Conservation (phyloP, 2,797 vertebrate genomes). For the Anabas testudineus region DNA sequence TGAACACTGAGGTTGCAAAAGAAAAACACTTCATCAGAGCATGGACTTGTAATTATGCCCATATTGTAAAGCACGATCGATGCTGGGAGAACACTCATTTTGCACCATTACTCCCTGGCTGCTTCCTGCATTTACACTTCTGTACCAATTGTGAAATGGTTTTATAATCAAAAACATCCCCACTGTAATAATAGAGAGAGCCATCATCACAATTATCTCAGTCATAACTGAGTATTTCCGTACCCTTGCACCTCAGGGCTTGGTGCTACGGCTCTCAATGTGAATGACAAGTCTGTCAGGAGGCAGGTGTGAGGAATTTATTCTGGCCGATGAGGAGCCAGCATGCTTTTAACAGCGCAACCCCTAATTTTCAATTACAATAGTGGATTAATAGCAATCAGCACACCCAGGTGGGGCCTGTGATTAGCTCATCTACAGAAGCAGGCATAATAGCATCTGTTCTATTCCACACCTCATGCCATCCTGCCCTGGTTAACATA, state of each 20-base stretch:
- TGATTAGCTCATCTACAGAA: constrained; percentile 76
- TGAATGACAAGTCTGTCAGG: constrained; percentile 58
- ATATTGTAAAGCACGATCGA: neutral
- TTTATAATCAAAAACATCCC: constrained; percentile 2
- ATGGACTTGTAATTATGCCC: too few relatives aligned
- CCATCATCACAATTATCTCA: constrained; percentile 13
- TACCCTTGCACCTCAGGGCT: constrained; percentile 23
- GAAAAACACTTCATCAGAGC: too few relatives aligned
- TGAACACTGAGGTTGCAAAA: too few relatives aligned
- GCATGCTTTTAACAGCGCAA: constrained; percentile 43
- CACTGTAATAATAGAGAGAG: constrained; percentile 8
- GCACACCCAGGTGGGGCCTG: constrained; percentile 75
- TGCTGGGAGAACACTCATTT: neutral
- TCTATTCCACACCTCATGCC: constrained; percentile 49
- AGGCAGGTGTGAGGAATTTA: constrained; percentile 48
- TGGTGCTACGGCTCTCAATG: constrained; percentile 16
- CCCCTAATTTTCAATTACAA: constrained; percentile 82
- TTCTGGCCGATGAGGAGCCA: constrained; percentile 49
- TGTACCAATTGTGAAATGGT: neutral
- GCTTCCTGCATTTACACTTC: constrained; percentile 1
- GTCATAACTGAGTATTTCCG: constrained; percentile 14
- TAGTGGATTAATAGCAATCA: constrained; percentile 77
- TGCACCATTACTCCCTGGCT: neutral
- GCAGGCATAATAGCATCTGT: constrained; percentile 77
- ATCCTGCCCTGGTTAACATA: constrained; percentile 55